Evolutionary conservation across 2,113 vertebrate genomes (phyloP).

Genomic region (Corydoras sp.): DNA sequence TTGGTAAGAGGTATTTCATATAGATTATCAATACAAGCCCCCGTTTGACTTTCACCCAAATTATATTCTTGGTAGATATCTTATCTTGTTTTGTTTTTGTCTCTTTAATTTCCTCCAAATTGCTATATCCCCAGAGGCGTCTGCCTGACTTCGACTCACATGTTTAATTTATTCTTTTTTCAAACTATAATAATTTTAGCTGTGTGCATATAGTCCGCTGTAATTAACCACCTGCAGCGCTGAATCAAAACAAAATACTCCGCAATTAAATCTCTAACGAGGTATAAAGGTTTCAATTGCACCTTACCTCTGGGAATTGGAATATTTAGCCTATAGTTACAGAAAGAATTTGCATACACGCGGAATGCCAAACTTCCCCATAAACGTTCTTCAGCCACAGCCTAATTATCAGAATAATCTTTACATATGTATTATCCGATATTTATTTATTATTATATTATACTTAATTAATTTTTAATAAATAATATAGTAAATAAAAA

Average conservation of each 20-base stretch:
- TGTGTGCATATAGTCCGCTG: conserved; percentile 24
- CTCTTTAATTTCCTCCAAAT: conserved; percentile 50
- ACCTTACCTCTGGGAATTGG: conserved; percentile 2
- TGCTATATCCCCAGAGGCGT: conserved; percentile 41
- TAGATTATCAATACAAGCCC: conserved; percentile 66
- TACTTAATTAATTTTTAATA: no score
- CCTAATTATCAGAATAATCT: no score
- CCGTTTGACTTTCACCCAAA: conserved; percentile 32
- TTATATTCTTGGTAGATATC: conserved; percentile 52
- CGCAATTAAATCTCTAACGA: conserved; percentile 64
- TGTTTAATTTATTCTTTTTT: conserved; percentile 59
- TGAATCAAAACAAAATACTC: conserved; percentile 46
- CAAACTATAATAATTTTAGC: conserved; percentile 52
- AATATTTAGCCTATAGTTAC: neutral
- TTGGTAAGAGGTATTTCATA: conserved; percentile 56
- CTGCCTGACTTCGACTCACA: conserved; percentile 49
- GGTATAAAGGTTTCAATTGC: conserved; percentile 40
- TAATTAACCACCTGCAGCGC: conserved; percentile 68
- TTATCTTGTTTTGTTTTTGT: conserved; percentile 45
- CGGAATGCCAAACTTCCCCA: no score
- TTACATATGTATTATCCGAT: no score
- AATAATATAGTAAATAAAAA: no score
- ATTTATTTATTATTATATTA: no score
- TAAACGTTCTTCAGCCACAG: no score
- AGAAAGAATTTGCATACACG: no score